Evolutionary conservation across 2,797 vertebrate species (phyloP).

Genomic region (Falco naumanni): DNA sequence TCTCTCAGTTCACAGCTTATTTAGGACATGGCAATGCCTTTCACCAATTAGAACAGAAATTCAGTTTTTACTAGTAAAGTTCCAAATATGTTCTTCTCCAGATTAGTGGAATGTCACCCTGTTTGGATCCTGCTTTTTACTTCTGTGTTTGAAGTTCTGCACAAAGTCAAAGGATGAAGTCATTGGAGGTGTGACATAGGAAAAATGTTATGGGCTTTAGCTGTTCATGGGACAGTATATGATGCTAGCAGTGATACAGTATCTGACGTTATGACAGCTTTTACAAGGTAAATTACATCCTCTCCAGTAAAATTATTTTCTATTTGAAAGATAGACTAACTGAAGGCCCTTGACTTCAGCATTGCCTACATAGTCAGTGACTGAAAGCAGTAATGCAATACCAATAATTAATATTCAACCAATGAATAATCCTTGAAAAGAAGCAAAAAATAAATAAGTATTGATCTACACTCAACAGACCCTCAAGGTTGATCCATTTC

Average conservation of each 20-base stretch:
- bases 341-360: not conserved
- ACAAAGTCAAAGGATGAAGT: not conserved
- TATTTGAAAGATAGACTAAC: not conserved
- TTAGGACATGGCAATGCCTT: not conserved
- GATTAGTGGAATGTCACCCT: not conserved
- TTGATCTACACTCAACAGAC: not conserved
- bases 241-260: not conserved
- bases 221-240: not conserved
- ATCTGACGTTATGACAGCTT: not conserved
- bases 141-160: not conserved
- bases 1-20: not conserved
- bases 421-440: not conserved
- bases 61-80: not conserved
- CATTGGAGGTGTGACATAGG: not conserved
- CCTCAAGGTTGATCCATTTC: not conserved
- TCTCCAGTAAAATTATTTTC: not conserved
- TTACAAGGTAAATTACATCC: not conserved
- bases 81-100: not conserved
- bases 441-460: not conserved
- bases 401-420: not conserved
- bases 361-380: not conserved
- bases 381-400: not conserved
- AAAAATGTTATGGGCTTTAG: not conserved
- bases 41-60: not conserved
- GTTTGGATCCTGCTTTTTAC: not conserved